Evolutionary conservation across 1,140 invertebrate genomes (phyloP).

Genomic region (Drosophila eugracilis): DNA sequence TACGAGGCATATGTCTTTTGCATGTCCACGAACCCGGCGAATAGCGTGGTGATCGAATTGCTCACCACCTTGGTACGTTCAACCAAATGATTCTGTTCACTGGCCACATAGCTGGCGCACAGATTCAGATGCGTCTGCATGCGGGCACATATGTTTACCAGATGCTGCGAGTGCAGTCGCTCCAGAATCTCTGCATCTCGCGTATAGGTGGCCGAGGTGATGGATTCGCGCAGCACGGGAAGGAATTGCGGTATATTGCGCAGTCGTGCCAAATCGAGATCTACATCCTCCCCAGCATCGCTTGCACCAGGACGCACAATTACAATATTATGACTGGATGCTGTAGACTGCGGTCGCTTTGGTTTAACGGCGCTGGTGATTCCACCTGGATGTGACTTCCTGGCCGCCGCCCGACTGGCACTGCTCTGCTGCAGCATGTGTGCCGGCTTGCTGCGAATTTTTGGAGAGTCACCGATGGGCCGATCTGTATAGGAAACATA

Average conservation of each 20-base stretch:
- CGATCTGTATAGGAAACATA: constrained; percentile 97
- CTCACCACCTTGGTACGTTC: constrained; percentile 91
- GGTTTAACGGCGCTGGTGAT: constrained; percentile 61
- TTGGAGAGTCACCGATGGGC: constrained; percentile 94
- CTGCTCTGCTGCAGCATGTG: constrained; percentile 67
- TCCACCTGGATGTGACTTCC: constrained; percentile 63
- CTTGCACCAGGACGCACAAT: constrained; percentile 91
- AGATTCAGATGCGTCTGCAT: constrained; percentile 88
- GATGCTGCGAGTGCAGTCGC: constrained; percentile 88
- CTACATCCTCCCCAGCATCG: constrained; percentile 88
- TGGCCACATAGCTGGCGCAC: constrained; percentile 89
- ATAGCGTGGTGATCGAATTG: constrained; percentile 89
- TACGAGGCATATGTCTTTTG: constrained; percentile 94
- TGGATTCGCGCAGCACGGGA: constrained; percentile 95
- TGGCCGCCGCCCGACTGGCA: constrained; percentile 53
- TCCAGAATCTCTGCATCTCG: constrained; percentile 95
- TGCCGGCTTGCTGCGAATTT: constrained; percentile 88
- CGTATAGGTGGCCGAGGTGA: constrained; percentile 92
- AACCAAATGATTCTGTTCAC: constrained; percentile 90
- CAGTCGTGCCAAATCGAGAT: constrained; percentile 92
- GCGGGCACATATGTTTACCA: constrained; percentile 74
- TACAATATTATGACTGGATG: constrained; percentile 89
- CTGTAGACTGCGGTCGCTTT: constrained; percentile 73
- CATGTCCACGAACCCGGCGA: constrained; percentile 90
- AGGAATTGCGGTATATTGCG: constrained; percentile 95